phyloP scores from a whole-genome alignment of 2,888 invertebrate genomes.

The Agapostemon virescens region DNA sequence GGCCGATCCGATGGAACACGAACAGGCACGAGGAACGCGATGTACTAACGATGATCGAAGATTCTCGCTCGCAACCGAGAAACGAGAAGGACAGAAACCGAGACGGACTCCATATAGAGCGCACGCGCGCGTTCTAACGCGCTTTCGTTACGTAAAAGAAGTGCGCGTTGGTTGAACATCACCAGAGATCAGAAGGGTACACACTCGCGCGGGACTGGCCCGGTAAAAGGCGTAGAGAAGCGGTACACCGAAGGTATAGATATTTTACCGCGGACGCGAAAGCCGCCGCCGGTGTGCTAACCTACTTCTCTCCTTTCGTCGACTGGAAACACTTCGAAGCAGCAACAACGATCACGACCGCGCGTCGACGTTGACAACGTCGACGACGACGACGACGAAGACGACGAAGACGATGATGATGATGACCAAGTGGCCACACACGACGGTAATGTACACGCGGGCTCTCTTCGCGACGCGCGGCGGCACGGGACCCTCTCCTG shows the following conservation, averaged over 20 bases:
- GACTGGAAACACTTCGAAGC: conserved; percentile 43
- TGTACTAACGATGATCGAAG: conserved; percentile 64
- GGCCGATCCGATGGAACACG: conserved; percentile 56
- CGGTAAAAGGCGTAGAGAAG: conserved; percentile 38
- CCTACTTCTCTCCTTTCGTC: conserved; percentile 55
- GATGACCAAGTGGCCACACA: conserved; percentile 15
- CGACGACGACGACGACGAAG: conserved; percentile 17
- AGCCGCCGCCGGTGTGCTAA: conserved; percentile 35
- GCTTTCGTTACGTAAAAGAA: conserved; percentile 74
- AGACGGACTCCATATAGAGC: conserved; percentile 59
- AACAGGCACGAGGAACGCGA: conserved; percentile 54
- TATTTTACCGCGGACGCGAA: conserved; percentile 31
- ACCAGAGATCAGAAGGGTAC: conserved; percentile 43
- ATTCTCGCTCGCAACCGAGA: conserved; percentile 40
- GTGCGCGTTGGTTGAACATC: conserved; percentile 69
- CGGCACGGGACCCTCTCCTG: conserved; percentile 25
- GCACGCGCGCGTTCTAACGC: conserved; percentile 64
- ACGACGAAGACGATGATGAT: not conserved
- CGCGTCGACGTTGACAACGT: conserved; percentile 16
- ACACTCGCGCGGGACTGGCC: conserved; percentile 29
- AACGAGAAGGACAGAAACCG: conserved; percentile 43
- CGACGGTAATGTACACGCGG: conserved; percentile 34
- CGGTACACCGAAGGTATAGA: not conserved
- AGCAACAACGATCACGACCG: conserved; percentile 13
- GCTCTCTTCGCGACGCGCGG: conserved; percentile 18